Conservation (phyloP, 2,113 vertebrate species). For the Trogon surrucura region DNA sequence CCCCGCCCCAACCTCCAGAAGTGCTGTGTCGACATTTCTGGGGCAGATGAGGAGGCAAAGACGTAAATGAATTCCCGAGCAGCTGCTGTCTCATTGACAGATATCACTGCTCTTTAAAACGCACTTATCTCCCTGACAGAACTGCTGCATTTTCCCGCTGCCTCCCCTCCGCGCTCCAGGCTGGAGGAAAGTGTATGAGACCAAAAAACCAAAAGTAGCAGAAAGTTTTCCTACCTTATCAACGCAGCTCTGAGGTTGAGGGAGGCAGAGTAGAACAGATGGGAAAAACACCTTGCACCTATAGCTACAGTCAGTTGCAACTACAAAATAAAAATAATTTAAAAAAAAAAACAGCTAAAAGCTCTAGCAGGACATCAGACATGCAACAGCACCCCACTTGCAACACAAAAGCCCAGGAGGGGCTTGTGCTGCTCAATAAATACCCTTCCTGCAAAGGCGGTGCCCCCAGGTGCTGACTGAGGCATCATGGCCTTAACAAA, state of each 20-base stretch:
- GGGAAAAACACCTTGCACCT: fast-evolving
- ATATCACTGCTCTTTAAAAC: slow-evolving; percentile 16
- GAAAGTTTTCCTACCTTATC: neutral
- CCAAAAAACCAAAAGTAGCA: fast-evolving
- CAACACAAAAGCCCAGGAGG: fast-evolving
- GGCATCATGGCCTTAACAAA: neutral
- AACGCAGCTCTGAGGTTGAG: fast-evolving
- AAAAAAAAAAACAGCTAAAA: neutral
- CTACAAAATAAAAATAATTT: neutral
- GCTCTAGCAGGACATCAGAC: fast-evolving
- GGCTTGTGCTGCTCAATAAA: neutral
- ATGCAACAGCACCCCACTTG: fast-evolving
- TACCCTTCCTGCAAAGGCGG: neutral
- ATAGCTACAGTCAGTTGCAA: fast-evolving
- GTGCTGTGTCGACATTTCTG: neutral
- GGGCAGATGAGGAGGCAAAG: neutral
- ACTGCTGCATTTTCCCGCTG: neutral
- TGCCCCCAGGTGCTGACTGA: neutral
- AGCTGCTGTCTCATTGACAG: slow-evolving; percentile 27
- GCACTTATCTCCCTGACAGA: neutral
- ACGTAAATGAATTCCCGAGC: neutral
- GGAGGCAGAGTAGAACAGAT: fast-evolving
- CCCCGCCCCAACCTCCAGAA: neutral
- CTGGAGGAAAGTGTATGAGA: fast-evolving
- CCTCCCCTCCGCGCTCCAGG: neutral